A percentile compares a stretch with the other conserved stretches of the same genome.
Conservation (phyloP, 2,888 invertebrate species). For the Nemapogon koenigi region DNA sequence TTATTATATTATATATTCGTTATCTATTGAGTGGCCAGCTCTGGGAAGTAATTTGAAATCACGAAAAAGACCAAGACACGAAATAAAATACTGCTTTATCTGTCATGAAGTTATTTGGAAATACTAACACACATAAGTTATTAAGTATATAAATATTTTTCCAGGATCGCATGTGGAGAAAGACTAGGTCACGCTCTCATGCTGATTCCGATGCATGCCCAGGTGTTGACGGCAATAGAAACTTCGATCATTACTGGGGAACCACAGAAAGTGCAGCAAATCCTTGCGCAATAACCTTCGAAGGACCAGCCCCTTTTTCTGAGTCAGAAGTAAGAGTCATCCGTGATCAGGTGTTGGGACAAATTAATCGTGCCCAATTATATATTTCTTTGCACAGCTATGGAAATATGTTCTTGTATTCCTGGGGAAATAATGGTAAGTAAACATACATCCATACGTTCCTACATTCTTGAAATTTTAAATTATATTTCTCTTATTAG, state of each 20-base stretch:
- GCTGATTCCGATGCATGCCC: slow-evolving; percentile 53
- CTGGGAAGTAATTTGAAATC: too few relatives aligned
- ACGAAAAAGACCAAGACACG: too few relatives aligned
- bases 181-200: slow-evolving; percentile 66
- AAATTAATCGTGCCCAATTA: slow-evolving; percentile 56
- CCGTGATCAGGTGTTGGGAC: slow-evolving; percentile 59
- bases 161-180: slow-evolving; percentile 73
- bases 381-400: slow-evolving; percentile 80
- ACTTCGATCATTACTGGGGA: slow-evolving; percentile 77
- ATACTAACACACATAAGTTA: too few relatives aligned
- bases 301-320: slow-evolving; percentile 70
- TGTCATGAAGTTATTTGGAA: too few relatives aligned
- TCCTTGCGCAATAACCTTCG: slow-evolving; percentile 69
- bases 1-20: too few relatives aligned
- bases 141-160: neutral
- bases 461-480: too few relatives aligned
- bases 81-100: too few relatives aligned
- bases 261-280: slow-evolving; percentile 45
- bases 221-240: slow-evolving; percentile 81
- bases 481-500: too few relatives aligned
- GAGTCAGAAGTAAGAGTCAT: slow-evolving; percentile 71
- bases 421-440: slow-evolving; percentile 71
- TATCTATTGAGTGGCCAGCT: too few relatives aligned
- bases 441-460: too few relatives aligned
- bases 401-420: slow-evolving; percentile 72